phyloP scores from a whole-genome alignment of 2,888 invertebrate genomes.

The Pseudanteris insignis region DNA sequence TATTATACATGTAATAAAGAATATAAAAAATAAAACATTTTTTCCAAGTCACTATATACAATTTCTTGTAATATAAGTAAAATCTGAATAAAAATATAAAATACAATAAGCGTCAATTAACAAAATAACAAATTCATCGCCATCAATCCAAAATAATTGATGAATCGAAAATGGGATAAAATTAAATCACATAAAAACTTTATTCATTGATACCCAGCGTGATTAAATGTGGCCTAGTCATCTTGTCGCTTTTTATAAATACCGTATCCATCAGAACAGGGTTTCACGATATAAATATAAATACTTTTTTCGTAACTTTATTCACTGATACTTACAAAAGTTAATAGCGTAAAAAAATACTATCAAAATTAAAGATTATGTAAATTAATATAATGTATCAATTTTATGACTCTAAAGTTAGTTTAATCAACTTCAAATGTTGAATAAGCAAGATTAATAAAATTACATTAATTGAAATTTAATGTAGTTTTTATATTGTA shows the following conservation, averaged over 20 bases:
- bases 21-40: slow-evolving; percentile 43
- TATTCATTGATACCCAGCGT: slow-evolving; percentile 31
- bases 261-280: slow-evolving; percentile 23
- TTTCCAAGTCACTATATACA: slow-evolving; percentile 37
- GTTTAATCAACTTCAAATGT: too few relatives aligned
- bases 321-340: too few relatives aligned
- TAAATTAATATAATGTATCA: too few relatives aligned
- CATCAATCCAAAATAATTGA: slow-evolving; percentile 25
- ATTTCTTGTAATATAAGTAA: slow-evolving; percentile 18
- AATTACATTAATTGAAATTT: slow-evolving; percentile 2
- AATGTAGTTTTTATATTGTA: too few relatives aligned
- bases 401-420: too few relatives aligned
- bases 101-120: slow-evolving; percentile 40
- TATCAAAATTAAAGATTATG: too few relatives aligned
- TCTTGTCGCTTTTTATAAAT: slow-evolving; percentile 35
- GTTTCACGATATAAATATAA: slow-evolving; percentile 35
- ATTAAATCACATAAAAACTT: slow-evolving; percentile 41
- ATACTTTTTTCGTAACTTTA: too few relatives aligned
- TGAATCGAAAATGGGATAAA: slow-evolving; percentile 19
- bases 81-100: slow-evolving; percentile 44
- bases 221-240: slow-evolving; percentile 38
- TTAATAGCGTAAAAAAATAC: too few relatives aligned
- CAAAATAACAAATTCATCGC: slow-evolving; percentile 28
- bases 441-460: too few relatives aligned
- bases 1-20: slow-evolving; percentile 16